These are phyloP conservation scores for Tachina lurida DNA, from an alignment of 2,888 invertebrate species.

Conservation along the genomic window DNA sequence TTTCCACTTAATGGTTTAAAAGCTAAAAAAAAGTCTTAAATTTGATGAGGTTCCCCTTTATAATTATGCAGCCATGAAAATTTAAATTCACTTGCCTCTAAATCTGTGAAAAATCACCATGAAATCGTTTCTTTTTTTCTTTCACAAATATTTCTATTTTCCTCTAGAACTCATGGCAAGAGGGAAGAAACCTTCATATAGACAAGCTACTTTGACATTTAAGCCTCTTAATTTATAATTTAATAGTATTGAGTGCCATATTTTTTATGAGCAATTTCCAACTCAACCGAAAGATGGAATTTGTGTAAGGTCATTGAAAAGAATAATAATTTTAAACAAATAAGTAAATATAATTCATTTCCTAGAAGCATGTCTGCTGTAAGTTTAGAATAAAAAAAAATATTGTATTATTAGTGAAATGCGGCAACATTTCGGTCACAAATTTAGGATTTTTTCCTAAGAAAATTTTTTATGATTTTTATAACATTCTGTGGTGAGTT, in stretches of 20 bases:
- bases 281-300: neutral
- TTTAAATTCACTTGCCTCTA: slow-evolving; percentile 67
- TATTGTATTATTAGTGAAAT: no score
- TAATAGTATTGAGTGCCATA: slow-evolving; percentile 11
- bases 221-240: slow-evolving; percentile 55
- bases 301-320: neutral
- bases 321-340: slow-evolving; percentile 10
- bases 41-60: slow-evolving; percentile 77
- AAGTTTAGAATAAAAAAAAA: no score
- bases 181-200: neutral
- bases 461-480: no score
- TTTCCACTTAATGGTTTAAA: slow-evolving; percentile 48
- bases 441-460: no score
- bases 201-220: slow-evolving; percentile 36
- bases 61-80: slow-evolving; percentile 77
- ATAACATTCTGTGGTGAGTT: no score
- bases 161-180: neutral
- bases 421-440: no score
- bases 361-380: no score
- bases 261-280: slow-evolving; percentile 12
- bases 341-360: neutral
- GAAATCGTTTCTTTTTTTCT: slow-evolving; percentile 27
- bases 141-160: neutral
- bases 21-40: slow-evolving; percentile 55
- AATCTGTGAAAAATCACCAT: slow-evolving; percentile 71